Percentiles rank a stretch among this genome's conserved stretches.
These are phyloP conservation scores for Lytechinus variegatus DNA, from an alignment of 35 echinoderm and acorn worm genomes.

Conservation along the genomic window DNA sequence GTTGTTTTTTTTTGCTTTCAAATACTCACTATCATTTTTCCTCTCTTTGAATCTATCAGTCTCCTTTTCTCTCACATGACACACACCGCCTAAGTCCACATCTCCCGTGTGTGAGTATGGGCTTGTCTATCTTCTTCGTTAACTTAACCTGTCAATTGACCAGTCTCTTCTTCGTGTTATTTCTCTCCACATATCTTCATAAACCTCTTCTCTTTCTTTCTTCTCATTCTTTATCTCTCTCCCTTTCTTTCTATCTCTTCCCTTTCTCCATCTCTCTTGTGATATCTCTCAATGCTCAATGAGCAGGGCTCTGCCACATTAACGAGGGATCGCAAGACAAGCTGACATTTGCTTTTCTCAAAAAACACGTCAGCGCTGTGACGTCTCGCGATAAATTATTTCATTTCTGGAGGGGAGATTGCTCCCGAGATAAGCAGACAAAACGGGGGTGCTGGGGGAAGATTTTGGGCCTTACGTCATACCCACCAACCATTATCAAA, in stretches of 20 bases:
- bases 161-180: too few relatives aligned
- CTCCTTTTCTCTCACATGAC: too few relatives aligned
- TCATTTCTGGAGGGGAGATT: background rate
- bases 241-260: background rate
- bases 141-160: too few relatives aligned
- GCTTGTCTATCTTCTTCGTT: too few relatives aligned
- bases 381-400: background rate
- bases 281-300: background rate
- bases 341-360: background rate
- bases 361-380: background rate
- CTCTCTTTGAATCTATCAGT: too few relatives aligned
- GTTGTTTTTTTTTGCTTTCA: too few relatives aligned
- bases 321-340: background rate
- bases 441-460: background rate
- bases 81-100: too few relatives aligned
- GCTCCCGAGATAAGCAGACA: background rate
- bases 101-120: too few relatives aligned
- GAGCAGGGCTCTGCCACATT: background rate
- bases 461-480: background rate
- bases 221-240: background rate
- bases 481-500: background rate
- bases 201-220: too few relatives aligned
- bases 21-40: too few relatives aligned
- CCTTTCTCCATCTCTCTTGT: background rate
- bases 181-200: too few relatives aligned